Base-by-base conservation (phyloP, 2,888 invertebrate genomes). In the Cataglyphis rosenhaueri region DNA sequence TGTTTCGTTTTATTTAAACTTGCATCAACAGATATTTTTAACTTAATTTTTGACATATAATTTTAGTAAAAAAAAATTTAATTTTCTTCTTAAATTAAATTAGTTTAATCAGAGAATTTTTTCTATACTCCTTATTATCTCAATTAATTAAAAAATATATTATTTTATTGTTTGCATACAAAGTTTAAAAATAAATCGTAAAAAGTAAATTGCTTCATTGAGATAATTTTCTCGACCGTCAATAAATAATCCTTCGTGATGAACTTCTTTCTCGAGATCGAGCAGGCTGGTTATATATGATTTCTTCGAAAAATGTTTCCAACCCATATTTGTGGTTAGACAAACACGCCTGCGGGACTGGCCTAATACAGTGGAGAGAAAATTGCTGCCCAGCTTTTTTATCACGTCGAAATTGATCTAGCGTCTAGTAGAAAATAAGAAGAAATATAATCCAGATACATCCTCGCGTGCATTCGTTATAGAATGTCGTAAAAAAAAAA, bases 361-460 rank as follows among this genome's bases (percentile, higher is more conserved):
- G 35, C 8, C 70, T 70, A 62, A 62, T 68, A 70, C 48, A 48
- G 25, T 66, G 29, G 48, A 71, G 64, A 74, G 62, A 9, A 83
- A 79, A 83, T 79, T 79, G 55, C 78, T 38, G 38, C 29, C 55
- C 15, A n/a, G 55, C 52, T 70, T 79, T 82, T 79, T 83, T 62
- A 61, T 55, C 82, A 32, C 55, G 12, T 41, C 61, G 32, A 55
- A 79, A 70, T 70, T 61, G 82, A 66, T n/a, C 18, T 18, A 41
- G 29, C 10, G 35, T 66, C 6, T 66, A 48, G 10, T 82, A 66
- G 18, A 65, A 76, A 68, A 65, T 32, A n/a, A 68, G 12, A 68
- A 48, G 48, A 68, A 68, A 68, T 66, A 32, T 1, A 76, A 75
- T 38, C 25, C 8, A 55, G 15, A 41, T 32, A 41, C 10, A 57